phyloP scores from a whole-genome alignment of 2,797 vertebrate species.

The Peromyscus nudipes region DNA sequence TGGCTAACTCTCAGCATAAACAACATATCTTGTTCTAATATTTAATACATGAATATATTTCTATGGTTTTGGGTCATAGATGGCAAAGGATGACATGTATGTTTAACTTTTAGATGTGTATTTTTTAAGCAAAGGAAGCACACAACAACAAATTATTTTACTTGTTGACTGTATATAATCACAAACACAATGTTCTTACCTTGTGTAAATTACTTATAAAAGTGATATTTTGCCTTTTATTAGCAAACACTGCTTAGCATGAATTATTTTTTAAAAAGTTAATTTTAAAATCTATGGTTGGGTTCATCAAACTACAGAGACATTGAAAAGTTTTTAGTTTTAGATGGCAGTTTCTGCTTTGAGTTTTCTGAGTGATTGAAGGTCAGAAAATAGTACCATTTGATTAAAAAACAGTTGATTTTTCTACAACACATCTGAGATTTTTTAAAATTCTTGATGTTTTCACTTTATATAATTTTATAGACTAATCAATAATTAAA shows the following conservation, averaged over 20 bases:
- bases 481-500: conserved; percentile 35
- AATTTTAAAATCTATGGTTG: neutral
- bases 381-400: conserved; percentile 18
- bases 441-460: neutral
- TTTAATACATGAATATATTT: conserved; percentile 51
- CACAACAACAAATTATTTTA: neutral
- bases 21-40: conserved; percentile 22
- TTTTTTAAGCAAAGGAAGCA: neutral
- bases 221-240: neutral
- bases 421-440: neutral
- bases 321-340: conserved; percentile 44
- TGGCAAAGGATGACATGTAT: neutral
- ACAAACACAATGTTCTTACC: neutral
- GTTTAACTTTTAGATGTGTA: neutral
- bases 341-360: conserved; percentile 72
- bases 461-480: conserved; percentile 51
- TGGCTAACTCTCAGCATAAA: conserved; percentile 56
- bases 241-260: neutral
- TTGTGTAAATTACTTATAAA: conserved; percentile 62
- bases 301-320: conserved; percentile 5
- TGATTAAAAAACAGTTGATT: conserved; percentile 4
- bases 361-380: conserved; percentile 47
- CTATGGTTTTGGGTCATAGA: conserved; percentile 36
- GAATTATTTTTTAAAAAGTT: neutral
- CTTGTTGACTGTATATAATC: conserved; percentile 1